These are phyloP conservation scores for Zootermopsis nevadensis DNA, from an alignment of 2,888 invertebrate species.

Conservation along the genomic window DNA sequence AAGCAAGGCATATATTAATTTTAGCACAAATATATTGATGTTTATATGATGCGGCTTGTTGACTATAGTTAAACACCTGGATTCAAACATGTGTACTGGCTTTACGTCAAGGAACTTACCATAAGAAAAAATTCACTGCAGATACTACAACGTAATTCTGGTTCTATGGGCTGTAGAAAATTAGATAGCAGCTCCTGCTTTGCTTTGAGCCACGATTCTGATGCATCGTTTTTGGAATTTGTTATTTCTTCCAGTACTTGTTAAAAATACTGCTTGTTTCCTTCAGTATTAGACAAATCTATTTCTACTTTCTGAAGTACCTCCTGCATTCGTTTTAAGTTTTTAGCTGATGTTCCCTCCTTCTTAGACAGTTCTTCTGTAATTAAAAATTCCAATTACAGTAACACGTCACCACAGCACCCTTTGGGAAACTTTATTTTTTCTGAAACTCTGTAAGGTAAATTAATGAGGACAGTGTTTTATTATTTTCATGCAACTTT, in stretches of 20 bases:
- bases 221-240: conserved; percentile 51
- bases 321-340: conserved; percentile 43
- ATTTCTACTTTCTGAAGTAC: conserved; percentile 50
- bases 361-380: conserved; percentile 56
- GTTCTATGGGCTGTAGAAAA: conserved; percentile 72
- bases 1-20: no score
- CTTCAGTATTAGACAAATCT: conserved; percentile 55
- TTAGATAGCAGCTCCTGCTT: conserved; percentile 59
- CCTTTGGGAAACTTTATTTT: background rate
- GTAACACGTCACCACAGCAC: background rate
- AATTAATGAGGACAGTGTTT: background rate
- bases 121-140: conserved; percentile 80
- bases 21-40: no score
- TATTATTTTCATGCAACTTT: background rate
- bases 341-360: conserved; percentile 59
- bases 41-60: no score
- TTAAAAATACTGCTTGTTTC: conserved; percentile 47
- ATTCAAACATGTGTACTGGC: no score
- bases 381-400: background rate
- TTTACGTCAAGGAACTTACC: conserved; percentile 56
- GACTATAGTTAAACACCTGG: no score
- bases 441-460: background rate
- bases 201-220: conserved; percentile 17
- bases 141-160: conserved; percentile 79
- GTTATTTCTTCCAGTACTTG: conserved; percentile 50